Evolutionary conservation across 2,113 vertebrate species (phyloP).

Genomic region (Panurus biarmicus): DNA sequence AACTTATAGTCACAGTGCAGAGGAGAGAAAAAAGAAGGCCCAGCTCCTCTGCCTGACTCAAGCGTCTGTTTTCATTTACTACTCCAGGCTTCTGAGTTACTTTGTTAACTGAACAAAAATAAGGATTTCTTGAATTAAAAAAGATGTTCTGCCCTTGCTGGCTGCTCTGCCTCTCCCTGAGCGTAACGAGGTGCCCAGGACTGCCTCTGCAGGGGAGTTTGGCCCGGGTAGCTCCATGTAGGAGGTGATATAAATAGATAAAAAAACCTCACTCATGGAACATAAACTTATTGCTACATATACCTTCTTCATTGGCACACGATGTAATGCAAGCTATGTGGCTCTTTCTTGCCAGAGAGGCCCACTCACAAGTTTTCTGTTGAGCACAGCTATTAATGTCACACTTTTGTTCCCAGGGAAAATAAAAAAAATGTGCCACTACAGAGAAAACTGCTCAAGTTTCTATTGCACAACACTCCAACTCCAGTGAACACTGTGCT

Average conservation of each 20-base stretch:
- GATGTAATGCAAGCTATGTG: background rate
- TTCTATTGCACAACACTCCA: background rate
- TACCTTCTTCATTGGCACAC: slow-evolving; percentile 23
- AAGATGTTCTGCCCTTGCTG: background rate
- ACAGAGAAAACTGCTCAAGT: background rate
- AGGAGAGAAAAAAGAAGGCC: background rate
- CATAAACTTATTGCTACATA: background rate
- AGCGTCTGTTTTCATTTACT: slow-evolving; percentile 49
- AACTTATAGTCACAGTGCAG: slow-evolving; percentile 6
- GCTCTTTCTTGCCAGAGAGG: background rate
- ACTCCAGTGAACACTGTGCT: background rate
- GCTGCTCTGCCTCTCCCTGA: background rate
- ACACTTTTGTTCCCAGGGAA: background rate
- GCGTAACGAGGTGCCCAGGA: background rate
- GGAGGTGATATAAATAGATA: slow-evolving; percentile 37
- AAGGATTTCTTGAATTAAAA: background rate
- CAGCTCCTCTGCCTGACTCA: slow-evolving; percentile 21
- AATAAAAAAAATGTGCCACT: background rate
- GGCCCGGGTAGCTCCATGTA: background rate
- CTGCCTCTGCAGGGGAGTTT: slow-evolving; percentile 4
- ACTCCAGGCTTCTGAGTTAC: slow-evolving; percentile 10
- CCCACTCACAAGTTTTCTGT: slow-evolving; percentile 10
- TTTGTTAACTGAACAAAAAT: background rate
- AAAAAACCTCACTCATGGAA: background rate
- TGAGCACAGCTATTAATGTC: slow-evolving; percentile 16